Percentiles rank a stretch among this genome's conserved stretches.
These are phyloP conservation scores for Caenorhabditis briggsae DNA, from an alignment of 1,140 invertebrate genomes.

Conservation along the genomic window DNA sequence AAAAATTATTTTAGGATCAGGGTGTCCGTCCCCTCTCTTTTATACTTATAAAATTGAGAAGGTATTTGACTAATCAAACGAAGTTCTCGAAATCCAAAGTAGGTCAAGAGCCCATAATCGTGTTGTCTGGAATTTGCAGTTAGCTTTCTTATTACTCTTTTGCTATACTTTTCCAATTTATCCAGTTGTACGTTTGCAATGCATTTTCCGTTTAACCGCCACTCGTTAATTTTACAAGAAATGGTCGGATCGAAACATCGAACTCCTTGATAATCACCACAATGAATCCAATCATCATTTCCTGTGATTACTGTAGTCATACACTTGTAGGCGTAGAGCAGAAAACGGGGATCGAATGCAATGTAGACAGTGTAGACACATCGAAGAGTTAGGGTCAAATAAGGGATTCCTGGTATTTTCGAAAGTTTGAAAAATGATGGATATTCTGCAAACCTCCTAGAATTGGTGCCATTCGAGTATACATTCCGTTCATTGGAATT, in stretches of 20 bases:
- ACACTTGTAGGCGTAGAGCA: slow-evolving; percentile 12
- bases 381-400: background rate
- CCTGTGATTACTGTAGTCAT: slow-evolving; percentile 27
- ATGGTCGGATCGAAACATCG: slow-evolving; percentile 5
- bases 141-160: background rate
- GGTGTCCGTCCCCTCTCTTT: background rate
- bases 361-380: slow-evolving; percentile 28
- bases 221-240: slow-evolving; percentile 27
- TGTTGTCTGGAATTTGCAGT: background rate
- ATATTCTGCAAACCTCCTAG: background rate
- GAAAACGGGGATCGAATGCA: slow-evolving; percentile 27
- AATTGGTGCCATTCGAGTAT: background rate
- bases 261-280: background rate
- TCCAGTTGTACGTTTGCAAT: background rate
- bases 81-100: slow-evolving; percentile 8
- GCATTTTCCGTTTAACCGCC: slow-evolving; percentile 1
- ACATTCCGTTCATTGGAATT: slow-evolving; percentile 11
- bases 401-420: slow-evolving; percentile 15
- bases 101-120: background rate
- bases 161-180: background rate
- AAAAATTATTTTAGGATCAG: background rate
- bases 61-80: slow-evolving; percentile 10
- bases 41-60: slow-evolving; percentile 22
- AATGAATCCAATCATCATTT: slow-evolving; percentile 15
- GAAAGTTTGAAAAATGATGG: background rate